Conservation (phyloP, 1,140 invertebrate genomes). For the Philaenus spumarius region DNA sequence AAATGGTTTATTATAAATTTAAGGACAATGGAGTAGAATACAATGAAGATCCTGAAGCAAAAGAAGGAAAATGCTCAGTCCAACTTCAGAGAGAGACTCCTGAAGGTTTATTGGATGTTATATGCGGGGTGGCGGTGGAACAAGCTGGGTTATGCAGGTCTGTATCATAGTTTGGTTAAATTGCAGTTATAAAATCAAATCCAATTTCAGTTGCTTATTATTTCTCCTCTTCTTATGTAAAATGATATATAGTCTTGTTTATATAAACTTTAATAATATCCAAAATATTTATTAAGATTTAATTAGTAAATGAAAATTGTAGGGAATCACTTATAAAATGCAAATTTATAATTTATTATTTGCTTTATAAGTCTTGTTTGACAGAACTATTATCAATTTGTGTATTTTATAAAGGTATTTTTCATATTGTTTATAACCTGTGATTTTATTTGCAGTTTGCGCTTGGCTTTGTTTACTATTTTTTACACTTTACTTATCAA, state of each 20-base stretch:
- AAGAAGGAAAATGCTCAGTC: constrained; percentile 58
- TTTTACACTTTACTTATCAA: too few relatives aligned
- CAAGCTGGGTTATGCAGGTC: constrained; percentile 88
- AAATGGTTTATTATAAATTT: background rate
- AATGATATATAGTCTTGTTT: constrained; percentile 58
- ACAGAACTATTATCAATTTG: too few relatives aligned
- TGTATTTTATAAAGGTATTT: too few relatives aligned
- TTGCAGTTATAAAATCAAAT: constrained; percentile 9
- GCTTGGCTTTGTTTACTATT: too few relatives aligned
- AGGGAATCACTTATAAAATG: constrained; percentile 87
- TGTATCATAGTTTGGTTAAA: constrained; percentile 38
- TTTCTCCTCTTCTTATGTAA: too few relatives aligned
- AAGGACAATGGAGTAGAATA: constrained; percentile 39
- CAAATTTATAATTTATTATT: too few relatives aligned
- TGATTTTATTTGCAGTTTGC: too few relatives aligned
- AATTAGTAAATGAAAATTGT: constrained; percentile 73
- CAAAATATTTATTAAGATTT: constrained; percentile 72
- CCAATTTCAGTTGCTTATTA: too few relatives aligned
- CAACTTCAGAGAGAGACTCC: constrained; percentile 87
- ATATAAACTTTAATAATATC: constrained; percentile 84
- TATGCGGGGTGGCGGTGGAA: constrained; percentile 73
- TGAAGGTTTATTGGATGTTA: constrained; percentile 69
- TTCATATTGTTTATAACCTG: too few relatives aligned
- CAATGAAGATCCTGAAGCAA: constrained; percentile 9
- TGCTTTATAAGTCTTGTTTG: too few relatives aligned